Evolutionary conservation across 2,797 vertebrate genomes (phyloP).

Genomic region (Gymnoscopelus microlampas): DNA sequence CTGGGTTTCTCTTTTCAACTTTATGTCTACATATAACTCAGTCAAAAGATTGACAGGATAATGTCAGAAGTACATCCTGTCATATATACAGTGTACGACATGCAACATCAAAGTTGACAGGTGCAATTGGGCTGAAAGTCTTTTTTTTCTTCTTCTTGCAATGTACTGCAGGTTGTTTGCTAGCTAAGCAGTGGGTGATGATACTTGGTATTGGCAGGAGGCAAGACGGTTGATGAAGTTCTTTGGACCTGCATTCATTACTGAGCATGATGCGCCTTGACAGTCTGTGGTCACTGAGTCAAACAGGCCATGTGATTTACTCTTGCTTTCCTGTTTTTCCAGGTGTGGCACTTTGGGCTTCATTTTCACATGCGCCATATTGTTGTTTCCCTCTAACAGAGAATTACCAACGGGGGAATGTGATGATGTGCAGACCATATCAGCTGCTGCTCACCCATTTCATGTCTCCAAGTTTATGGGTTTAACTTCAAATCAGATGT

Average conservation of each 20-base stretch:
- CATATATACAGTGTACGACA: not conserved
- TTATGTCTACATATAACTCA: slow-evolving; percentile 17
- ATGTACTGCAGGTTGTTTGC: not conserved
- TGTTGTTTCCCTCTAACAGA: slow-evolving; percentile 22
- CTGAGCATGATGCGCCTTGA: slow-evolving; percentile 37
- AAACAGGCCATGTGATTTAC: slow-evolving; percentile 43
- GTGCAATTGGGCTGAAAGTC: not conserved
- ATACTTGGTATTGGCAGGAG: slow-evolving; percentile 9
- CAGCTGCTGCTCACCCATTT: not conserved
- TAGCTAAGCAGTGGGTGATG: not conserved
- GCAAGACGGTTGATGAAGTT: slow-evolving; percentile 1
- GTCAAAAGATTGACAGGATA: slow-evolving; percentile 8
- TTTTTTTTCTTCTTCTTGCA: not conserved
- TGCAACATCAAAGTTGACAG: slow-evolving; percentile 13
- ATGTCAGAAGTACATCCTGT: slow-evolving; percentile 11
- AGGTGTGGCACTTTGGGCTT: slow-evolving; percentile 43
- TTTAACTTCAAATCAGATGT: not conserved
- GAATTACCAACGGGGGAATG: slow-evolving; percentile 2
- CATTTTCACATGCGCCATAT: slow-evolving; percentile 28
- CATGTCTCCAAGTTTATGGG: not conserved
- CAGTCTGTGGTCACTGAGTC: slow-evolving; percentile 42
- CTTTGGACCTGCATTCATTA: slow-evolving; percentile 22
- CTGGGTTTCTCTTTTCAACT: slow-evolving; percentile 18
- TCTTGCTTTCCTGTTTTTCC: slow-evolving; percentile 50
- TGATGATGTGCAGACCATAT: slow-evolving; percentile 10